phyloP scores from a whole-genome alignment of 2,888 invertebrate species.

The Amorpha juglandis region DNA sequence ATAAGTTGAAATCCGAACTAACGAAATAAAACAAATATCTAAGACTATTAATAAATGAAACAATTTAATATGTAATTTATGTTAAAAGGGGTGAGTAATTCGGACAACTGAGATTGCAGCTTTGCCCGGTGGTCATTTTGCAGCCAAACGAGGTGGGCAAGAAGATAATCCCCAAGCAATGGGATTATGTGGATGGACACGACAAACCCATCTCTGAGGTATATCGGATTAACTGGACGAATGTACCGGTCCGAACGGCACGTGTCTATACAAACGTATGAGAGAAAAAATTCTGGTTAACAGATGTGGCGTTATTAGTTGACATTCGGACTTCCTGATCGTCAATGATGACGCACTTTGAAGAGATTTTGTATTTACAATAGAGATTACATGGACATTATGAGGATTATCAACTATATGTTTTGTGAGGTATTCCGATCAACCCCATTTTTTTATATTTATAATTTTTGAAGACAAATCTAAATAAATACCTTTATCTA shows the following conservation, averaged over 20 bases:
- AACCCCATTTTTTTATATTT: not conserved
- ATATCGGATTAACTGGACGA: constrained; percentile 64
- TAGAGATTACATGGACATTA: not conserved
- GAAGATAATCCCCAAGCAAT: constrained; percentile 67
- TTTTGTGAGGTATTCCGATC: not conserved
- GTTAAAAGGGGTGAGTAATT: constrained; percentile 3
- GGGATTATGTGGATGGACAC: constrained; percentile 69
- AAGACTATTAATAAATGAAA: not conserved
- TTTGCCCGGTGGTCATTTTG: constrained; percentile 52
- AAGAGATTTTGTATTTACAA: not conserved
- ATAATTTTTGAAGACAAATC: too few relatives aligned
- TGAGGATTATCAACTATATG: not conserved
- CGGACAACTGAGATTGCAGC: constrained; percentile 1
- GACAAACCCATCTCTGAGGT: constrained; percentile 62
- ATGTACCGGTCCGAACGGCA: constrained; percentile 46
- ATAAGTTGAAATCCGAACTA: too few relatives aligned
- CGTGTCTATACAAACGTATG: constrained; percentile 33
- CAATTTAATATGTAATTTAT: not conserved
- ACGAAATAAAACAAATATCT: not conserved
- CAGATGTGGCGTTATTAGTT: constrained; percentile 17
- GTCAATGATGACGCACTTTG: not conserved
- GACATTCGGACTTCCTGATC: constrained; percentile 3
- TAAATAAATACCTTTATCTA: too few relatives aligned
- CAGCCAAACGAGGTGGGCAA: constrained; percentile 30
- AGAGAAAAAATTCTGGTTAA: not conserved